Evolutionary conservation across 1,140 invertebrate genomes (phyloP), one percentile per base, ranked within the genome.

Genomic region (Drosophila watanabei): DNA sequence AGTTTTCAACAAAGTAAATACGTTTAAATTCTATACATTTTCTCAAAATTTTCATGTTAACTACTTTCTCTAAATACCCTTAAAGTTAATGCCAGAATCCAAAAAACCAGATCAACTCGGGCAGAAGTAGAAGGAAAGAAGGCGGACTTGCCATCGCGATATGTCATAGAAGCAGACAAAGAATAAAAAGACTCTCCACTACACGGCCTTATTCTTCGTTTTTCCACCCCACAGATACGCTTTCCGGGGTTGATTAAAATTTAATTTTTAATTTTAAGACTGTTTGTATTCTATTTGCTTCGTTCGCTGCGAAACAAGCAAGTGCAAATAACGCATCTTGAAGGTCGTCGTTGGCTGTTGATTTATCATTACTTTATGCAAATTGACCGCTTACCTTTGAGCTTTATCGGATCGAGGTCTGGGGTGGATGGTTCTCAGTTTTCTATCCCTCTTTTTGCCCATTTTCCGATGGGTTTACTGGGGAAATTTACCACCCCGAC

Each of bases 231-330:
- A 43, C 61, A 66, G 80, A 82, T 89, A 88, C 66, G 65, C 73
- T 78, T 83, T 73, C 30, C 13, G 5, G 24, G 65, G 28, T 39
- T 61, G 77, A 90, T 92, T 90, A 92, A 92, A 92, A 81, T 92
- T 92, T 87, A 92, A 92, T 92, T 92, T 92, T 92, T 87, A 92
- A 90, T 92, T 92, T 90, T 79, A 90, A 75, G 86, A 75, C 81
- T 82, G 82, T 81, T 92, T 92, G 90, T 75, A 18, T 89, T 85
- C 76, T 82, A 84, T 88, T 92, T 91, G 78, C 70, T 49, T 43
- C 33, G 52, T 24, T 28, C 58, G 51, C 80, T 70, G 63, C 46
- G 33, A 68, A 48, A 76, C 64, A 85, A 81, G 83, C 54, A 59
- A 51, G 62, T 28, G 63, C 28, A 60, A 33, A 46, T 20, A 69